Conservation (phyloP, 2,113 vertebrate species). For the Ciconia boyciana region DNA sequence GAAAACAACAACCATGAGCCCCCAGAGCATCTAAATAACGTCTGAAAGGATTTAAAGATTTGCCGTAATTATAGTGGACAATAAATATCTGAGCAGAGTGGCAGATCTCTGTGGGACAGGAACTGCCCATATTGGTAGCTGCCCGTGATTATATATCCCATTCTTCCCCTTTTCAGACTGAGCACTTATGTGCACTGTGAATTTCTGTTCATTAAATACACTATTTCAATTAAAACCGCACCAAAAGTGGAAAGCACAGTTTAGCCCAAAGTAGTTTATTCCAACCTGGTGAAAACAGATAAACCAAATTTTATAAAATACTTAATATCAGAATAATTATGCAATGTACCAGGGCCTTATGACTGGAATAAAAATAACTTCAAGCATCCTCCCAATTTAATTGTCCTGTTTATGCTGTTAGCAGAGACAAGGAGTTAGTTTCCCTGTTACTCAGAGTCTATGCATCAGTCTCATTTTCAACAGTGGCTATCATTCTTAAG, state of each 20-base stretch:
- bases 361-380: background rate
- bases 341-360: background rate
- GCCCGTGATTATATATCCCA: background rate
- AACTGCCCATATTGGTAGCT: background rate
- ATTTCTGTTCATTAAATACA: background rate
- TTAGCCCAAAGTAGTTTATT: background rate
- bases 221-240: background rate
- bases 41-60: constrained; percentile 16
- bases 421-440: background rate
- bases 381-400: background rate
- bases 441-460: background rate
- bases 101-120: background rate
- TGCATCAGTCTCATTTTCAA: background rate
- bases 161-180: background rate
- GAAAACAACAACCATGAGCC: background rate
- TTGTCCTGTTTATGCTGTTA: background rate
- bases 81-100: background rate
- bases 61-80: background rate
- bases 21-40: background rate
- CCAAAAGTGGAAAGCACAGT: background rate
- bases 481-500: background rate
- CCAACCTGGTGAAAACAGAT: background rate
- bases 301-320: background rate
- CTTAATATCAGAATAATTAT: background rate
- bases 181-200: background rate